These are phyloP conservation scores for Actinopyga echinites DNA, from an alignment of 53 echinoderm and acorn worm species.

Conservation along the genomic window DNA sequence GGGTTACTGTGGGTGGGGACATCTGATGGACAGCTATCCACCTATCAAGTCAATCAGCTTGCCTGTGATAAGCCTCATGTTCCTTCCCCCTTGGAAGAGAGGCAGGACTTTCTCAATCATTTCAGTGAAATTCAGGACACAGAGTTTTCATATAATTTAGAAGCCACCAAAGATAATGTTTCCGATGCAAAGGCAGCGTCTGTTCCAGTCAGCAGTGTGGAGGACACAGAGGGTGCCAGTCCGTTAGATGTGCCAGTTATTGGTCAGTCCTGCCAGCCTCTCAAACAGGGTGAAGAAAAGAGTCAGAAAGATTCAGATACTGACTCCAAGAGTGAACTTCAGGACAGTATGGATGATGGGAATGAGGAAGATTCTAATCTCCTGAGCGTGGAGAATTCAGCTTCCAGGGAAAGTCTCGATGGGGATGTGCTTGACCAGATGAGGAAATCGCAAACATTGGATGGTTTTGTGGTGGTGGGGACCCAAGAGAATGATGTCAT, in stretches of 20 bases:
- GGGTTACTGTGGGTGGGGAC: constrained; percentile 90
- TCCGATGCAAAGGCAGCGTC: background rate
- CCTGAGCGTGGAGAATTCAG: background rate
- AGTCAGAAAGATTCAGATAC: constrained; percentile 9
- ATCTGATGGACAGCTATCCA: constrained; percentile 80
- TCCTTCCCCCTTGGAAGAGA: constrained; percentile 30
- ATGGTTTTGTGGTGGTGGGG: constrained; percentile 77
- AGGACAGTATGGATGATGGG: background rate
- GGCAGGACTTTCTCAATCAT: background rate
- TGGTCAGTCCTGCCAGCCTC: background rate
- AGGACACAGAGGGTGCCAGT: constrained; percentile 5
- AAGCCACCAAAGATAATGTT: background rate
- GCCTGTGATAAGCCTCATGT: constrained; percentile 26
- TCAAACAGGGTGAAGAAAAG: background rate
- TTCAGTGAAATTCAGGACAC: background rate
- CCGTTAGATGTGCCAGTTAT: background rate
- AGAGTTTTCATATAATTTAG: background rate
- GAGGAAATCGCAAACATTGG: constrained; percentile 70
- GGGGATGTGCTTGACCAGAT: constrained; percentile 23
- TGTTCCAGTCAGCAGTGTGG: constrained; percentile 16
- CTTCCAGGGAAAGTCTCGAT: background rate
- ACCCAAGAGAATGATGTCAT: constrained; percentile 32
- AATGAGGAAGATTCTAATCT: constrained; percentile 16
- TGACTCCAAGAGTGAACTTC: constrained; percentile 24
- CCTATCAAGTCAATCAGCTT: constrained; percentile 64